A percentile compares a stretch with the other conserved stretches of the same genome.
phyloP scores from a whole-genome alignment of 53 echinoderm and acorn worm species.

The Holothuria scabra region DNA sequence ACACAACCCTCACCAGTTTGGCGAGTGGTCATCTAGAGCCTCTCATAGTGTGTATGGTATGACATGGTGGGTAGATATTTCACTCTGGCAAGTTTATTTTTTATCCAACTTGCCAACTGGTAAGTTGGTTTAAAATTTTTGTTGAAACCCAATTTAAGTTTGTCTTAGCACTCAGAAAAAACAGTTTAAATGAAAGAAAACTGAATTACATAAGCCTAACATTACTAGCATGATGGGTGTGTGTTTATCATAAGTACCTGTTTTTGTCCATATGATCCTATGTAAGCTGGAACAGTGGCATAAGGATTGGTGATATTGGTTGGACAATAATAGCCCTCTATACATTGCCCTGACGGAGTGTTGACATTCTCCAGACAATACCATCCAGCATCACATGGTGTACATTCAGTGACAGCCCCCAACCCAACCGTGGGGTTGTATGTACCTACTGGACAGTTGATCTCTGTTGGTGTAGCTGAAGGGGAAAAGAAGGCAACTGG shows the following conservation, averaged over 20 bases:
- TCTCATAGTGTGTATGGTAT: no score
- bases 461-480: slow-evolving; percentile 83
- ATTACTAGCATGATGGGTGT: no score
- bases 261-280: slow-evolving; percentile 90
- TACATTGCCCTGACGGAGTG: slow-evolving; percentile 59
- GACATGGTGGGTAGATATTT: no score
- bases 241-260: slow-evolving; percentile 70
- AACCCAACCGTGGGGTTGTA: slow-evolving; percentile 84
- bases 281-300: slow-evolving; percentile 67
- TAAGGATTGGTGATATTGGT: slow-evolving; percentile 91
- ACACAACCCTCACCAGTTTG: no score
- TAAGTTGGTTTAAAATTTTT: no score
- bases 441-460: slow-evolving; percentile 93
- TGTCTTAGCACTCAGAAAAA: no score
- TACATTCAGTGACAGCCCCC: slow-evolving; percentile 89
- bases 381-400: slow-evolving; percentile 82
- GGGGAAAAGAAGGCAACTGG: neutral
- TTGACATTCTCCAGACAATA: slow-evolving; percentile 82
- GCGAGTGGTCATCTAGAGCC: no score
- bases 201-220: no score
- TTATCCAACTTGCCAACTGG: no score
- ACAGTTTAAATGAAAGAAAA: no score
- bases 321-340: slow-evolving; percentile 84
- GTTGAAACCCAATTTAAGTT: no score
- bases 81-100: no score